phyloP scores from a whole-genome alignment of 2,113 vertebrate species.

The Nansenia antarctica region DNA sequence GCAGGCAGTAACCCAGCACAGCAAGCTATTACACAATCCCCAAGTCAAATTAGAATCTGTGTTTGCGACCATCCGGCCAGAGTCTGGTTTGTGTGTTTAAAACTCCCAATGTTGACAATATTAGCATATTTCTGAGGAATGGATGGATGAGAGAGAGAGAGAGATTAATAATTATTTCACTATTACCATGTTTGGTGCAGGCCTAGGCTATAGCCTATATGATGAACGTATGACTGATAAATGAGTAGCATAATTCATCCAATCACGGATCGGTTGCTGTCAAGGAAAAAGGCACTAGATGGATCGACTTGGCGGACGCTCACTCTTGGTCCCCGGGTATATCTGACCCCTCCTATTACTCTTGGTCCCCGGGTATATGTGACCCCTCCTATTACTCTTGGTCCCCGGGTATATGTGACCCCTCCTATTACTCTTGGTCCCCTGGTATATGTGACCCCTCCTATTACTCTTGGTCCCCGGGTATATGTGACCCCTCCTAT shows the following conservation, averaged over 20 bases:
- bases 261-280: neutral
- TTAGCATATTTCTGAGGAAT: neutral
- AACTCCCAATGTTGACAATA: neutral
- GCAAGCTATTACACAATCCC: conserved; percentile 7
- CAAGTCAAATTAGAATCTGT: neutral
- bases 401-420: too few species aligned
- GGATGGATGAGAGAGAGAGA: neutral
- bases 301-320: neutral
- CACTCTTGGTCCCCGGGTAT: neutral
- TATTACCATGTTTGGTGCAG: neutral
- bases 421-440: too few species aligned
- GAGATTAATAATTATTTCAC: neutral
- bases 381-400: too few species aligned
- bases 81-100: neutral
- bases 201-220: neutral
- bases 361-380: too few species aligned
- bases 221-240: neutral
- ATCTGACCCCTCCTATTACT: too few species aligned
- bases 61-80: neutral
- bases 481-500: neutral
- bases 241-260: neutral
- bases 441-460: too few species aligned
- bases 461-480: too few species aligned
- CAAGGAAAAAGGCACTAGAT: neutral
- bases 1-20: neutral